Evolutionary conservation across 2,888 invertebrate genomes (phyloP).

Genomic region (Odontocerum albicorne): DNA sequence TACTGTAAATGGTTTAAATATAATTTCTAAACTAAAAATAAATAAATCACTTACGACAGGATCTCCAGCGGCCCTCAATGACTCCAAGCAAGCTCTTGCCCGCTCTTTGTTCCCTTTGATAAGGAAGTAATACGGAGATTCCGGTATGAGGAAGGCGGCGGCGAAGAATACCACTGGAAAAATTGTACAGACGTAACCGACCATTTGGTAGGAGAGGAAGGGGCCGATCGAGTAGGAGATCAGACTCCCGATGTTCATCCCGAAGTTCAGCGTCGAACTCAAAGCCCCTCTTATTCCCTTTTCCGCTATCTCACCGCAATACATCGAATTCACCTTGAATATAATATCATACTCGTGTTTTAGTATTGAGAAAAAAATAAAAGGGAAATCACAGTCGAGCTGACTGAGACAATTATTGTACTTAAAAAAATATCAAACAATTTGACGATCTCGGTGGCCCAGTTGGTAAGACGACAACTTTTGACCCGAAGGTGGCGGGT

Average conservation of each 20-base stretch:
- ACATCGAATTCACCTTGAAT: slow-evolving; percentile 52
- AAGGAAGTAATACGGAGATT: slow-evolving; percentile 58
- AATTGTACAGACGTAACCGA: slow-evolving; percentile 52
- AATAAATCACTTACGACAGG: slow-evolving; percentile 38
- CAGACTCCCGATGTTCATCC: slow-evolving; percentile 48
- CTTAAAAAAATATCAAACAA: too few relatives aligned
- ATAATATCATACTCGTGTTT: neutral
- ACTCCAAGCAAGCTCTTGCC: slow-evolving; percentile 51
- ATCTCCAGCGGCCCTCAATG: slow-evolving; percentile 48
- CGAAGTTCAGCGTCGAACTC: slow-evolving; percentile 55
- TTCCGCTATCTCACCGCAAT: slow-evolving; percentile 61
- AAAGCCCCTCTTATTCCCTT: slow-evolving; percentile 58
- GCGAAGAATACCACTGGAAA: slow-evolving; percentile 51
- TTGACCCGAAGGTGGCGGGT: too few relatives aligned
- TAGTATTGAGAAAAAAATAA: neutral
- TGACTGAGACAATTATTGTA: too few relatives aligned
- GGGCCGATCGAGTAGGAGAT: slow-evolving; percentile 46
- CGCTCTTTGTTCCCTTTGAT: slow-evolving; percentile 47
- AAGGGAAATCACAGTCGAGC: too few relatives aligned
- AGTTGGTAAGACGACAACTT: too few relatives aligned
- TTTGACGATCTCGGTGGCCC: too few relatives aligned
- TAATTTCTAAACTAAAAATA: neutral
- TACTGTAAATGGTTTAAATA: too few relatives aligned
- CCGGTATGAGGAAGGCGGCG: slow-evolving; percentile 57
- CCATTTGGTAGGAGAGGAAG: slow-evolving; percentile 49